Evolutionary conservation across 2,797 vertebrate species (phyloP).

Genomic region (Urocyon cinereoargenteus): DNA sequence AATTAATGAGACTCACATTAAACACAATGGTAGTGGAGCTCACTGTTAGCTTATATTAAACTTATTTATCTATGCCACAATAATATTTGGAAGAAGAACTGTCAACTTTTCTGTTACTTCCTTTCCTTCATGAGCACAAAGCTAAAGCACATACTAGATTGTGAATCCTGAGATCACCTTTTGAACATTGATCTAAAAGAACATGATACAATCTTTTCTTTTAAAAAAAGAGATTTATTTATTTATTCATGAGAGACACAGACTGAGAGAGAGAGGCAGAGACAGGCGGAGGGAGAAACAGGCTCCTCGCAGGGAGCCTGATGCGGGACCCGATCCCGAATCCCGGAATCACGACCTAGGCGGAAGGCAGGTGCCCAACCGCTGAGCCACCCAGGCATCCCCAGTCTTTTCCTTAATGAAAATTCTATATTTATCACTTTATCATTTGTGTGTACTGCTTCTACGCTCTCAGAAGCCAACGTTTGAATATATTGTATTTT

Average conservation of each 20-base stretch:
- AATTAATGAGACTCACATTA: slow-evolving; percentile 42
- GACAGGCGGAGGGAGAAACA: no score
- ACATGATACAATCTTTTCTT: slow-evolving; percentile 83
- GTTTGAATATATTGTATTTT: slow-evolving; percentile 86
- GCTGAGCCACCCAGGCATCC: no score
- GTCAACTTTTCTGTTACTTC: neutral
- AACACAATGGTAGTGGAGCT: neutral
- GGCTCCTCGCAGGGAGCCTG: no score
- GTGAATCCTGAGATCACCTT: slow-evolving; percentile 79
- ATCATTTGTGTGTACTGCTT: slow-evolving; percentile 83
- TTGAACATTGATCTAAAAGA: slow-evolving; percentile 80
- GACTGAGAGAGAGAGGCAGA: no score
- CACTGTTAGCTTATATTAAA: slow-evolving; percentile 69
- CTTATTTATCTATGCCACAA: slow-evolving; percentile 39
- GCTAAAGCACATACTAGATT: slow-evolving; percentile 55
- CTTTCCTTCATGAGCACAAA: slow-evolving; percentile 46
- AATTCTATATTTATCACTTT: slow-evolving; percentile 85
- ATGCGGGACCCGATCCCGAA: no score
- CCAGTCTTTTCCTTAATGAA: slow-evolving; percentile 84
- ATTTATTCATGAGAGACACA: no score
- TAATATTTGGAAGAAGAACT: neutral
- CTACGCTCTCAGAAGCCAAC: slow-evolving; percentile 82
- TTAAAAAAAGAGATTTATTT: neutral
- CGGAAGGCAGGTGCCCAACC: no score
- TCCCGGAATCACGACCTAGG: no score